Evolutionary conservation across 2,888 invertebrate genomes (phyloP).

Genomic region (Linhomoeus sp.): DNA sequence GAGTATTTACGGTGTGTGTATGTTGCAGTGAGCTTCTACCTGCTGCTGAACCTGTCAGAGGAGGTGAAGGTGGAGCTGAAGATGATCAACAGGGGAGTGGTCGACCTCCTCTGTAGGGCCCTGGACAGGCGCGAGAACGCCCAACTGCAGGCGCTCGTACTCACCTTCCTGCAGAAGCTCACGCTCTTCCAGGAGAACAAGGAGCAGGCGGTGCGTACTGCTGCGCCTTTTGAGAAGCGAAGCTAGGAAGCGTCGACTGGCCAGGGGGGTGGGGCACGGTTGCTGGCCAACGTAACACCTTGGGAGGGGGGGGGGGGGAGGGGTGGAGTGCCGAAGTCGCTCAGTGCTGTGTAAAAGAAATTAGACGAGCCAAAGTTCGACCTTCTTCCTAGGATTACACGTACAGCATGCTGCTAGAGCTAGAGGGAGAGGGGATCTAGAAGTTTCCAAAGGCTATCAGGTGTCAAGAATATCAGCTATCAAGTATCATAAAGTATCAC

Average conservation of each 20-base stretch:
- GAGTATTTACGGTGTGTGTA: not conserved
- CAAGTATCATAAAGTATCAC: no score
- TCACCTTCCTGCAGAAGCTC: constrained; percentile 81
- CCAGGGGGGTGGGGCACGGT: no score
- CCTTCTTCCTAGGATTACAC: no score
- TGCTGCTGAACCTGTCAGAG: constrained; percentile 81
- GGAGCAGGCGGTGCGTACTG: constrained; percentile 51
- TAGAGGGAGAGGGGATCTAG: no score
- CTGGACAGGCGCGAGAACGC: constrained; percentile 44
- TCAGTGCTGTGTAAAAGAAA: no score
- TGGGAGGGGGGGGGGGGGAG: no score
- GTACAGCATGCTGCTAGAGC: no score
- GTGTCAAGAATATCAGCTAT: no score
- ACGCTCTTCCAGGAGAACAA: constrained; percentile 85
- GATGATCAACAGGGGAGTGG: constrained; percentile 55
- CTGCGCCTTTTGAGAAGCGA: not conserved
- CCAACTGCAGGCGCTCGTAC: constrained; percentile 60
- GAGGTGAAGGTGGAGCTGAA: constrained; percentile 87
- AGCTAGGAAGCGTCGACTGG: constrained; percentile 1
- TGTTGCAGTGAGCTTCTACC: constrained; percentile 57
- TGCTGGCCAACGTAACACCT: no score
- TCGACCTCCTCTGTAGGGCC: constrained; percentile 62
- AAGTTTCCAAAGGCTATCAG: no score
- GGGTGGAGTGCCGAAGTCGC: no score
- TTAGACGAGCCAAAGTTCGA: no score